Base-by-base conservation (phyloP, 2,888 invertebrate species). In the Melinaea menophilus region DNA sequence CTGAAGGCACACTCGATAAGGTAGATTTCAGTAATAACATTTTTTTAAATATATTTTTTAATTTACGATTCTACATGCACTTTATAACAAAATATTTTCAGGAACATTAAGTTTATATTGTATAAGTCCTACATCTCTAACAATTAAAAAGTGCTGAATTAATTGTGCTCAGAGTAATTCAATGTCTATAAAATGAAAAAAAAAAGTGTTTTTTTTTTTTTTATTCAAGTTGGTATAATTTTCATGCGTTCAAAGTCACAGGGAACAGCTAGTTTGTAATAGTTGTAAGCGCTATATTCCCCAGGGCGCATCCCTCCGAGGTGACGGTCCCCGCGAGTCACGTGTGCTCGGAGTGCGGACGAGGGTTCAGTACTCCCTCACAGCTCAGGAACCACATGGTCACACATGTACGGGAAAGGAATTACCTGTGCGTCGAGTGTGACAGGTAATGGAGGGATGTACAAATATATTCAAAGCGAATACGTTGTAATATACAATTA, bases 351-450 rank as follows among this genome's bases (percentile, higher is more conserved):
- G 81, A 81, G 11, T 89, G 88, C 41, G 87, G 84, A 0, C 72
- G 63, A 64, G 77, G 74, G 0, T 88, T 87, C 74, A 70, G 68
- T 4, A 67, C 79, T 0, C 86, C 85, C 0, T 87, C 88, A 0
- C 78, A 76, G 2, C 72, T 88, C 5, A 73, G 71, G 64, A 76
- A 75, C 11, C 88, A 88, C 65, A 71, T 76, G 69, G 65, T 72
- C 48, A 85, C 81, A 56, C 88, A 88, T 51, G 75, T 81, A 0
- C 61, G 70, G 12, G 64, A 48, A 0, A 72, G 77, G 47, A 75
- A 84, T n/a, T 83, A 73, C 64, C 88, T 86, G 68, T 88, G 88
- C 68, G 88, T 88, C 0, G 88, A 88, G 68, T 88, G 87, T 67
- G 82, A 88, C 65, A 86, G 84, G 78, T 79, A 46, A 67, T 51